Base-by-base conservation (phyloP, 2,113 vertebrate species). In the Drymodes brunneopygia region DNA sequence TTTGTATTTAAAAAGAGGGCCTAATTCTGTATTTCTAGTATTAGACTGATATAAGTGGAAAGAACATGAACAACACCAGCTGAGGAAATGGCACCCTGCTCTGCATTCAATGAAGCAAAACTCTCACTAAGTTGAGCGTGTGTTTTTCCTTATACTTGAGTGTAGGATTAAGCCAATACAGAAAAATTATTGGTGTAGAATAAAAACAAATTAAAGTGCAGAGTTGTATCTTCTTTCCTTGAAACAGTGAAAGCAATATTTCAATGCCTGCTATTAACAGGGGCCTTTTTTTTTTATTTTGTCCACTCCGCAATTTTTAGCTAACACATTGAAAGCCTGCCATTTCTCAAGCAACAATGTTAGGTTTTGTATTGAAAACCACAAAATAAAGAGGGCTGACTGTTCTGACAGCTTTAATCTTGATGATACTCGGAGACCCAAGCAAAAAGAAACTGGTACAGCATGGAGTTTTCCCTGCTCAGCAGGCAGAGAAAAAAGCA, bases 401-500 rank as follows among this genome's bases (percentile, higher is more conserved):
- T 86, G 64, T 86, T 86, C 95, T 97, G 94, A 96, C 93, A 96
- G 92, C 75, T 95, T 89, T 93, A 96, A 96, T 93, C 88, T 92
- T 95, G 89, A 92, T 85, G 87, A 78, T 95, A 84, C 86, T 94
- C 21, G 66, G 88, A 97, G 85, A 88, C 85, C 73, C 88, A 36
- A 97, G 91, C 93, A 91, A 95, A 82, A 97, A 97, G 95, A 97
- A 96, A 77, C 90, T 96, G 88, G 92, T 96, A 94, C 78, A 95
- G 93, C 82, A 90, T 92, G 94, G 92, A 94, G 94, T 81, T 95
- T 97, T 91, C 94, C 85, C 90, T 94, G 66, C 94, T 88, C 90
- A 90, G 96, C 88, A 94, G 86, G 83, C 82, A 96, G 93, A 98
- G 90, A 97, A 97, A 97, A 97, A 97, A 92, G 92, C 96, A 97